Conservation (phyloP, 2,797 vertebrate species). For the Sebastes matsubarae region DNA sequence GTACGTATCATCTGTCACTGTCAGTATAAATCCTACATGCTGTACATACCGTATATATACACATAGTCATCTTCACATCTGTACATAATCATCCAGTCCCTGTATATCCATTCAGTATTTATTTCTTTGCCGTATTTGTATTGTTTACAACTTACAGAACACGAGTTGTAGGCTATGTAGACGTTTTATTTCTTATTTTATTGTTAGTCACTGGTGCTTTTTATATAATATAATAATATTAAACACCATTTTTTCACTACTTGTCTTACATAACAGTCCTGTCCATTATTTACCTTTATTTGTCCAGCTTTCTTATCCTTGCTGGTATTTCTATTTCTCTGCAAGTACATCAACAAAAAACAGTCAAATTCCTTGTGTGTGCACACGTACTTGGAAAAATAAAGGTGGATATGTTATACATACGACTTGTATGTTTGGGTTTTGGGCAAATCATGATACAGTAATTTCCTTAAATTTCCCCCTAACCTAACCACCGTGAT, state of each 20-base stretch:
- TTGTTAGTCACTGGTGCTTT: not conserved
- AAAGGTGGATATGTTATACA: not conserved
- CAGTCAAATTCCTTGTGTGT: not conserved
- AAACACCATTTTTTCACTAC: not conserved
- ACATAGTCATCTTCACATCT: too few relatives aligned
- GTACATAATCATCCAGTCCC: too few relatives aligned
- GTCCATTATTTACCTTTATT: not conserved
- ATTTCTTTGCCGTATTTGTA: too few relatives aligned
- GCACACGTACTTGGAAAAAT: not conserved
- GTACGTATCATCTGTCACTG: too few relatives aligned
- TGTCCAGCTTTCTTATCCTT: not conserved
- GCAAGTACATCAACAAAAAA: not conserved
- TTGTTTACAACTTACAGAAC: too few relatives aligned
- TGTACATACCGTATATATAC: too few relatives aligned
- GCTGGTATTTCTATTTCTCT: not conserved
- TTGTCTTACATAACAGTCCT: not conserved
- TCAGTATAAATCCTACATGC: too few relatives aligned
- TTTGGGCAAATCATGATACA: not conserved
- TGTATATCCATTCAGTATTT: too few relatives aligned
- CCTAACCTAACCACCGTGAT: not conserved
- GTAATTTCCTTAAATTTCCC: not conserved
- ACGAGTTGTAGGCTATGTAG: too few relatives aligned
- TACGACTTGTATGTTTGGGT: not conserved
- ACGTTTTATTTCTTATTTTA: not conserved
- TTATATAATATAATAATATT: too few relatives aligned